Percentiles rank a stretch among this genome's conserved stretches.
Evolutionary conservation across 2,797 vertebrate species (phyloP).

Genomic region (Choloepus didactylus): DNA sequence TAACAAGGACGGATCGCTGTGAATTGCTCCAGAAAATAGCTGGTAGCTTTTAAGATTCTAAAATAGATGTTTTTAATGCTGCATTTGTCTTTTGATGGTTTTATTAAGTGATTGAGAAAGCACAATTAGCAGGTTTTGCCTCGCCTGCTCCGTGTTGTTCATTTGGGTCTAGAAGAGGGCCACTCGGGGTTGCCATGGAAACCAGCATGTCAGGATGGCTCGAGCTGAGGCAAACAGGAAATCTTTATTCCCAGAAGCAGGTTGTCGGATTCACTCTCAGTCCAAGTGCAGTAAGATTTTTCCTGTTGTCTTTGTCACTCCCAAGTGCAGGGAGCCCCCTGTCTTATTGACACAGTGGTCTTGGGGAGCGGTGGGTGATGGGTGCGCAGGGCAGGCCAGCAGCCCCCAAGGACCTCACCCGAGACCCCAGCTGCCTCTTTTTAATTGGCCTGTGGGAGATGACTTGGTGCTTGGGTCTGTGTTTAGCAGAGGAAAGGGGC

Average conservation of each 20-base stretch:
- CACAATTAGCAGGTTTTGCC: slow-evolving; percentile 63
- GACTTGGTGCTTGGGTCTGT: not conserved
- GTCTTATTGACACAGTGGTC: not conserved
- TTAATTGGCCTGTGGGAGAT: not conserved
- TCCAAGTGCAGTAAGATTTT: slow-evolving; percentile 72
- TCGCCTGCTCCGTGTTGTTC: slow-evolving; percentile 67
- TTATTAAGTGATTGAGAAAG: slow-evolving; percentile 12
- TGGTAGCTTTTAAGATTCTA: not conserved
- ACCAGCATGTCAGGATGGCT: slow-evolving; percentile 89
- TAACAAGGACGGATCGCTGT: not conserved
- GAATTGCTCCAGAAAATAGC: not conserved
- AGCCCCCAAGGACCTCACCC: not conserved
- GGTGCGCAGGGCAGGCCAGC: too few species aligned
- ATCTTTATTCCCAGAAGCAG: slow-evolving; percentile 89
- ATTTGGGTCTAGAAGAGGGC: slow-evolving; percentile 79
- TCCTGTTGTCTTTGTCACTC: slow-evolving; percentile 26
- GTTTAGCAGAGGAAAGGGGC: not conserved
- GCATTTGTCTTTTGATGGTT: not conserved
- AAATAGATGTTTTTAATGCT: not conserved
- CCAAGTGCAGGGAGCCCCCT: not conserved
- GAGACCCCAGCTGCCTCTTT: not conserved
- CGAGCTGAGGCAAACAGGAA: slow-evolving; percentile 90
- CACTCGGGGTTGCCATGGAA: slow-evolving; percentile 91
- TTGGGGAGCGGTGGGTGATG: accelerated
- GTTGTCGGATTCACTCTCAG: slow-evolving; percentile 86